Conservation (phyloP, 2,888 invertebrate species). For the Drosophila histrio region DNA sequence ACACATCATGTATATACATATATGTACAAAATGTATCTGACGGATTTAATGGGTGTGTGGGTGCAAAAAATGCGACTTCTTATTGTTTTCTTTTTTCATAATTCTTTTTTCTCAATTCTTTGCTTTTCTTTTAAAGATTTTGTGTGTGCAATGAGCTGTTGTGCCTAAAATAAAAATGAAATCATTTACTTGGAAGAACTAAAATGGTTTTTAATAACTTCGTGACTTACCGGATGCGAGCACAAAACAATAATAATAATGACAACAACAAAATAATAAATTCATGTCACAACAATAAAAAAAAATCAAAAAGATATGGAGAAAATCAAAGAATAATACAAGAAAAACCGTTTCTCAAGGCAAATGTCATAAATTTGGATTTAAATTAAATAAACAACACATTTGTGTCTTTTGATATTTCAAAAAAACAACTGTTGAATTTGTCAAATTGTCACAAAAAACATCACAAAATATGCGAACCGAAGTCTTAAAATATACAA, state of each 20-base stretch:
- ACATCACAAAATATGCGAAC: conserved; percentile 27
- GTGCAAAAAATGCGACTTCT: conserved; percentile 56
- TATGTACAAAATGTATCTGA: conserved; percentile 57
- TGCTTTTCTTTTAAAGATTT: conserved; percentile 17
- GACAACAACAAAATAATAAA: conserved; percentile 26
- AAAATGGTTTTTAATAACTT: conserved; percentile 68
- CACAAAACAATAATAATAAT: conserved; percentile 53
- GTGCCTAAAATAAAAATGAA: conserved; percentile 81
- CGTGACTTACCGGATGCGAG: conserved; percentile 71
- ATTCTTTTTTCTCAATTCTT: conserved; percentile 9
- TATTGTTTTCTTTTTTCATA: conserved; percentile 27
- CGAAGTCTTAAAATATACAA: not conserved
- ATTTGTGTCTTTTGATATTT: conserved; percentile 32
- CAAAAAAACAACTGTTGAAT: conserved; percentile 52
- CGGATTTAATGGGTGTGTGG: conserved; percentile 49
- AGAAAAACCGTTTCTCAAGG: conserved; percentile 23
- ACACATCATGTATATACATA: conserved; percentile 1
- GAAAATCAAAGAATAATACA: conserved; percentile 37
- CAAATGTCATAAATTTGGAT: conserved; percentile 59
- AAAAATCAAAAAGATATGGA: conserved; percentile 13
- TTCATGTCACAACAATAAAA: conserved; percentile 60
- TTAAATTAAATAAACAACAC: conserved; percentile 74
- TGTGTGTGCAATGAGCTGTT: conserved; percentile 59
- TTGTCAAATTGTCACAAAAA: conserved; percentile 40
- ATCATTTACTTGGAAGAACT: conserved; percentile 72